A percentile compares a stretch with the other conserved stretches of the same genome.
These are phyloP conservation scores for Xanthia togata DNA, from an alignment of 2,888 invertebrate genomes.

Conservation along the genomic window DNA sequence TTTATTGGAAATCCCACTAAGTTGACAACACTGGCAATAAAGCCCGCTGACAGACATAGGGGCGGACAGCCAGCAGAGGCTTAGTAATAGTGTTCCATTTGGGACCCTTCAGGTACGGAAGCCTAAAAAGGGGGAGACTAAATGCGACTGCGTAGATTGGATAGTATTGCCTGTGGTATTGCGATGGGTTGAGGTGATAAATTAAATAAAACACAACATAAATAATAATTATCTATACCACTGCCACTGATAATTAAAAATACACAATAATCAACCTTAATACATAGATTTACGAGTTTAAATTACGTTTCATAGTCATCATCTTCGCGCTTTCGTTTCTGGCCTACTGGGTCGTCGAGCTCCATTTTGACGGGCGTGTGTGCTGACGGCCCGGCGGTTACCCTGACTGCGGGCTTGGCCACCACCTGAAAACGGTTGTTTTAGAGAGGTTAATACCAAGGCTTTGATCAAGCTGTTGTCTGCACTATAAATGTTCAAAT, in stretches of 20 bases:
- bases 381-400: constrained; percentile 82
- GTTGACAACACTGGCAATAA: no score
- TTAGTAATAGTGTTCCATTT: no score
- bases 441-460: not conserved
- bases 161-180: no score
- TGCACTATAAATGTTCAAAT: not conserved
- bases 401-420: constrained; percentile 86
- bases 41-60: no score
- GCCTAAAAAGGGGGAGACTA: no score
- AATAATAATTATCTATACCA: constrained; percentile 11
- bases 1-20: no score
- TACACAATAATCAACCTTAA: constrained; percentile 46
- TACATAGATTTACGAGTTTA: constrained; percentile 38
- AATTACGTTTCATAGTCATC: constrained; percentile 90
- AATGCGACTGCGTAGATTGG: not conserved
- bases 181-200: not conserved
- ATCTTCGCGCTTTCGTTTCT: constrained; percentile 93
- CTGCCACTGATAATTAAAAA: constrained; percentile 41
- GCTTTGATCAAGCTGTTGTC: not conserved
- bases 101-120: no score
- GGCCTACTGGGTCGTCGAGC: constrained; percentile 85
- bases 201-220: constrained; percentile 23
- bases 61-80: no score
- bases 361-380: constrained; percentile 91
- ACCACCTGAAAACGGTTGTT: constrained; percentile 76